phyloP scores from a whole-genome alignment of 2,888 invertebrate genomes.

The Philereme transversata region DNA sequence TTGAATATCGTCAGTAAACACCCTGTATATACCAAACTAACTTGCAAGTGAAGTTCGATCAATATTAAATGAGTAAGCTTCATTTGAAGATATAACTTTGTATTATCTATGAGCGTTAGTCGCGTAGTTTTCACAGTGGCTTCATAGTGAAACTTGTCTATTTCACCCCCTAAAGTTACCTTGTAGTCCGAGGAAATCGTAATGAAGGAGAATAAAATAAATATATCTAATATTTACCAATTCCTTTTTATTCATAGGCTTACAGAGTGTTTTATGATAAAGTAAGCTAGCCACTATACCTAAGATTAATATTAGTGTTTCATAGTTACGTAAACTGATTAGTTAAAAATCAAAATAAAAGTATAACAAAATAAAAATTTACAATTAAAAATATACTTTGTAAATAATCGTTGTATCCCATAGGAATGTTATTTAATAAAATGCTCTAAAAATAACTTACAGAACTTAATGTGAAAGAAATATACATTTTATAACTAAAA shows the following conservation, averaged over 20 bases:
- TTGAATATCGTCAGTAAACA: too few species aligned
- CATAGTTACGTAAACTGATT: constrained; percentile 48
- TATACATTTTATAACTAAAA: constrained; percentile 60
- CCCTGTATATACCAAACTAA: too few species aligned
- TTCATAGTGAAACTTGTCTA: too few species aligned
- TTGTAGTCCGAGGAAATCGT: not conserved
- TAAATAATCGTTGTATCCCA: constrained; percentile 75
- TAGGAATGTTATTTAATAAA: constrained; percentile 64
- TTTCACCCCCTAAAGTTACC: too few species aligned
- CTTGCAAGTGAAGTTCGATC: too few species aligned
- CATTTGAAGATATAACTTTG: too few species aligned
- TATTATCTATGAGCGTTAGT: too few species aligned
- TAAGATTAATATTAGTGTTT: constrained; percentile 51
- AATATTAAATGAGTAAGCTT: too few species aligned
- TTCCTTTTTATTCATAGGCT: constrained; percentile 76
- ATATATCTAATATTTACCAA: constrained; percentile 60
- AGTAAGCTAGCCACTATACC: constrained; percentile 62
- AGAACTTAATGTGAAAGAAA: constrained; percentile 62
- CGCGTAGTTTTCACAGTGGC: too few species aligned
- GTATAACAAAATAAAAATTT: constrained; percentile 75
- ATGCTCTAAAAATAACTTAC: constrained; percentile 71
- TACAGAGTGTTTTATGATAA: constrained; percentile 65
- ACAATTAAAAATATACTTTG: constrained; percentile 69
- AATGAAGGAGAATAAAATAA: constrained; percentile 46
- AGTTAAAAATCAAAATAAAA: constrained; percentile 45